Conservation (phyloP, 2,888 invertebrate genomes). For the Heliothis peltigera region DNA sequence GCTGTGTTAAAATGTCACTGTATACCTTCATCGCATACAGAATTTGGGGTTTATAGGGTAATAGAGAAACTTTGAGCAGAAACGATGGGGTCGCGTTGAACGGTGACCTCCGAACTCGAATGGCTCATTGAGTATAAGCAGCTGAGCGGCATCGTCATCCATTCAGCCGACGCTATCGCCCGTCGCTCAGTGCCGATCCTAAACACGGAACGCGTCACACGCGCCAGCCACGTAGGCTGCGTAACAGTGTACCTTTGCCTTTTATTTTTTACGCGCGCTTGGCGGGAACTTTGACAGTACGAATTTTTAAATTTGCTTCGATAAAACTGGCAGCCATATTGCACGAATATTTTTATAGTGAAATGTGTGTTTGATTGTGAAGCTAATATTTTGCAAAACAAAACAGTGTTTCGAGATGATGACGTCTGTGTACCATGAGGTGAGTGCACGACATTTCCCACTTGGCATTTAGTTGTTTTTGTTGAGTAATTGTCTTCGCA, state of each 20-base stretch:
- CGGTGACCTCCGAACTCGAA: constrained; percentile 87
- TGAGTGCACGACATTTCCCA: constrained; percentile 86
- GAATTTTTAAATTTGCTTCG: constrained; percentile 25
- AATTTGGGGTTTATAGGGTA: constrained; percentile 73
- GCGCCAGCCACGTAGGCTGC: constrained; percentile 79
- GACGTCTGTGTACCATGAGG: constrained; percentile 87
- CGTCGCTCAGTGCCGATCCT: constrained; percentile 84
- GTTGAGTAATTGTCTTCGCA: constrained; percentile 76
- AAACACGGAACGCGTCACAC: constrained; percentile 87
- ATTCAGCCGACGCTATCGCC: constrained; percentile 77
- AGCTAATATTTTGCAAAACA: constrained; percentile 74
- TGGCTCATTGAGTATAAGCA: constrained; percentile 87
- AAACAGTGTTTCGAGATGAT: constrained; percentile 80
- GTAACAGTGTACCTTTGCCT: constrained; percentile 73
- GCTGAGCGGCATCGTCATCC: constrained; percentile 80
- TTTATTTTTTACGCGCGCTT: constrained; percentile 71
- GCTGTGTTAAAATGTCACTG: constrained; percentile 33
- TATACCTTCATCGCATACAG: constrained; percentile 42
- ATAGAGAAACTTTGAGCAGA: constrained; percentile 80
- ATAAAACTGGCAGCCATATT: constrained; percentile 44
- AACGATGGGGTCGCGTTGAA: constrained; percentile 82
- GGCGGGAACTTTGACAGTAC: constrained; percentile 82
- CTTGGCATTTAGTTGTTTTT: constrained; percentile 84
- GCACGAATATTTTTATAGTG: constrained; percentile 63
- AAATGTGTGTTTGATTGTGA: constrained; percentile 84